These are phyloP conservation scores for Danio rerio DNA, from an alignment of 2,113 vertebrate genomes.

Conservation along the genomic window DNA sequence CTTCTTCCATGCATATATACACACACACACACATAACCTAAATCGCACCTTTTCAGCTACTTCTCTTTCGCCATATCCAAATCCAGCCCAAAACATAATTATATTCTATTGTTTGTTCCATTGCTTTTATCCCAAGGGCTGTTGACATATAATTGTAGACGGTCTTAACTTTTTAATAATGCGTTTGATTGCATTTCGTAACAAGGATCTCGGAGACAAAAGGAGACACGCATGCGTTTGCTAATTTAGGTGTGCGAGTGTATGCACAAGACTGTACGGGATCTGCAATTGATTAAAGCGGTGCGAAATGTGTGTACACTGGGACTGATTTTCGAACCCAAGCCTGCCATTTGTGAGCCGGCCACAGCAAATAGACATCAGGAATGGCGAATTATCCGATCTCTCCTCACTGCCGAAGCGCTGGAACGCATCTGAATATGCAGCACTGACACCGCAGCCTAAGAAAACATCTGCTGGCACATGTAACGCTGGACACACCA, in stretches of 20 bases:
- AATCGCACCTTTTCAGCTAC: not conserved
- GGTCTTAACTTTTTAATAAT: not conserved
- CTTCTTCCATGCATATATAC: conserved; percentile 53
- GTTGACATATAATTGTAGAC: not conserved
- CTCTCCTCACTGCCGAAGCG: conserved; percentile 35
- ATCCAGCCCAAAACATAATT: conserved; percentile 3
- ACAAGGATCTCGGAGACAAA: conserved; percentile 12
- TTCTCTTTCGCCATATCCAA: conserved; percentile 4
- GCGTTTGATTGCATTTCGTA: conserved; percentile 4
- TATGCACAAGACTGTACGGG: not conserved
- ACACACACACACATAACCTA: conserved; percentile 29
- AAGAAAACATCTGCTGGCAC: conserved; percentile 37
- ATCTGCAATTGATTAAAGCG: conserved; percentile 40
- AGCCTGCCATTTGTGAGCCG: conserved; percentile 13
- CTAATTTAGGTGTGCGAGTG: conserved; percentile 21
- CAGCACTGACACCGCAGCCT: conserved; percentile 36
- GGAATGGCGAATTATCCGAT: conserved; percentile 44
- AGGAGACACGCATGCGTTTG: not conserved
- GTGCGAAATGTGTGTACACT: conserved; percentile 27
- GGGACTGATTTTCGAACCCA: conserved; percentile 1
- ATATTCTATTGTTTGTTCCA: not conserved
- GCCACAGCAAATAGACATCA: conserved; percentile 36
- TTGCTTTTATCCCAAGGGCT: too few species aligned
- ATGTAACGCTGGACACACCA: conserved; percentile 53
- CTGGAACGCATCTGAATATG: conserved; percentile 31